phyloP scores from a whole-genome alignment of 2,888 invertebrate genomes.

The Amiota minor region DNA sequence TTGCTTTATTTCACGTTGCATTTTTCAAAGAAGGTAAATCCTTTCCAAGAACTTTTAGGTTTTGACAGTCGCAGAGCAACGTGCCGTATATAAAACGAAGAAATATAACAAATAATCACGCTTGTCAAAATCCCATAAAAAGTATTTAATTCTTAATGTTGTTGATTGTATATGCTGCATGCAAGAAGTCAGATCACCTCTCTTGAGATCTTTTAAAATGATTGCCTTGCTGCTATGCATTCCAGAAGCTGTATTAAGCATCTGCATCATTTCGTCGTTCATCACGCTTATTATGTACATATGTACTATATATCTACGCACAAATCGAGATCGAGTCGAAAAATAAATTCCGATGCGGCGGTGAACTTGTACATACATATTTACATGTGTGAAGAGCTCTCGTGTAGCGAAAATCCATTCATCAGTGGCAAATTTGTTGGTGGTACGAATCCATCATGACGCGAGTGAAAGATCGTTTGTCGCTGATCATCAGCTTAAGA shows the following conservation, averaged over 20 bases:
- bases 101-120: conserved; percentile 30
- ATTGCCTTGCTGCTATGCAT: conserved; percentile 57
- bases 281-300: conserved; percentile 35
- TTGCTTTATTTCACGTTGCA: neutral
- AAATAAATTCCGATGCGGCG: neutral
- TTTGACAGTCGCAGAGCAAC: conserved; percentile 41
- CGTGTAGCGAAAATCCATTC: conserved; percentile 67
- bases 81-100: conserved; percentile 32
- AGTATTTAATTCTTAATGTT: conserved; percentile 47
- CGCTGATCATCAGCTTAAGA: conserved; percentile 72
- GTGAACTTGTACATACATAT: conserved; percentile 33
- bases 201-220: conserved; percentile 5
- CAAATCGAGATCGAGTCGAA: neutral
- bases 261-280: conserved; percentile 68
- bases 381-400: conserved; percentile 20
- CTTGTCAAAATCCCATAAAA: conserved; percentile 58
- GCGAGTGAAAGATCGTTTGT: conserved; percentile 72
- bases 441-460: conserved; percentile 72
- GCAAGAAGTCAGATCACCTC: neutral
- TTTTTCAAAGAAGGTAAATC: too few relatives aligned
- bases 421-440: conserved; percentile 74
- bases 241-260: conserved; percentile 71
- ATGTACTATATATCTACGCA: neutral
- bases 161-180: neutral
- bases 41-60: conserved; percentile 33